These are phyloP conservation scores for Drosophila tropicalis DNA, from an alignment of 1,140 invertebrate genomes.

Conservation along the genomic window DNA sequence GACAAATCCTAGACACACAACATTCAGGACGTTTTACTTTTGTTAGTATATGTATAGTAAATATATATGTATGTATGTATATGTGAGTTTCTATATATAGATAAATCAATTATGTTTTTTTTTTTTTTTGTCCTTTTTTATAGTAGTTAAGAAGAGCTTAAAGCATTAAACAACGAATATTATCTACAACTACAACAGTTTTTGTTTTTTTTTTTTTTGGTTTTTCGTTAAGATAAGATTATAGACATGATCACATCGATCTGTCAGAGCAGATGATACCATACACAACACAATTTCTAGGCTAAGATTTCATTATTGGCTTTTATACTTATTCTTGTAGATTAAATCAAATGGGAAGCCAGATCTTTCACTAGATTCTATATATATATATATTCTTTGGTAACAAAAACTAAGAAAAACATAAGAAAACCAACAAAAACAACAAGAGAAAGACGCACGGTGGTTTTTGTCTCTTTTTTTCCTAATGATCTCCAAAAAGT, in stretches of 20 bases:
- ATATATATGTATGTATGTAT: conserved; percentile 28
- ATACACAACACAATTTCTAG: conserved; percentile 8
- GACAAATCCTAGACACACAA: conserved; percentile 54
- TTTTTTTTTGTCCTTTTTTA: too few relatives aligned
- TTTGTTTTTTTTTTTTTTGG: too few relatives aligned
- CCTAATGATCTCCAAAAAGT: neutral
- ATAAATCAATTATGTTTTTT: conserved; percentile 12
- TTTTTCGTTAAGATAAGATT: too few relatives aligned
- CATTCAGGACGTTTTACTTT: conserved; percentile 38
- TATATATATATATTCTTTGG: neutral
- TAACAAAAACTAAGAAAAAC: neutral
- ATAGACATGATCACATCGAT: conserved; percentile 29
- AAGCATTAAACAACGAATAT: conserved; percentile 16
- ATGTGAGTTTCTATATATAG: conserved; percentile 7
- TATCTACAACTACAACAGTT: conserved; percentile 19
- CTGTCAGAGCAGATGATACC: neutral
- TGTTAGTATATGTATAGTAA: conserved; percentile 25
- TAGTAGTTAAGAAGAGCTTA: conserved; percentile 10
- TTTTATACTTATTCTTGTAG: neutral
- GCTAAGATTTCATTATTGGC: neutral
- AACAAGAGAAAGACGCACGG: neutral
- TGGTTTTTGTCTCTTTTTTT: neutral
- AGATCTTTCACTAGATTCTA: neutral
- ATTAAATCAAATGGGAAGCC: neutral
- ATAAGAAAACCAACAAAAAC: neutral